These are phyloP conservation scores for Phania funesta DNA, from an alignment of 2,888 invertebrate species.

Conservation along the genomic window DNA sequence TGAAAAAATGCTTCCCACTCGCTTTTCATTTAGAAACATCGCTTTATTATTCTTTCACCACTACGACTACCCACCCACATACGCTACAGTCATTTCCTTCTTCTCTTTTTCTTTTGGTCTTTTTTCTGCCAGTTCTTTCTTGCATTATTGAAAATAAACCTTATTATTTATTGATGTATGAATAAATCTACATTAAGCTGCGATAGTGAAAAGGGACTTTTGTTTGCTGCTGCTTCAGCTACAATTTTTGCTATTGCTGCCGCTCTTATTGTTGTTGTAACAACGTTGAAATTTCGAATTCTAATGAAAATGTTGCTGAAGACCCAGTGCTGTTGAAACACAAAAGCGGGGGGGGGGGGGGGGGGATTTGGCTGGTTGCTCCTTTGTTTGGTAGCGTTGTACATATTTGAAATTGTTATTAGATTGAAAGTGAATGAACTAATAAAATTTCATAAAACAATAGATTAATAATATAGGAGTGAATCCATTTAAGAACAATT, in stretches of 20 bases:
- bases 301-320: conserved; percentile 1
- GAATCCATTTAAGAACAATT: no score
- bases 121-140: conserved; percentile 9
- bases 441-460: background rate
- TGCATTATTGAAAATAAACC: conserved; percentile 51
- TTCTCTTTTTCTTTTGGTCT: background rate
- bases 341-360: background rate
- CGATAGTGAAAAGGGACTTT: conserved; percentile 8
- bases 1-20: conserved; percentile 35
- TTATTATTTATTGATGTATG: conserved; percentile 60
- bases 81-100: background rate
- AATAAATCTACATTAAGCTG: conserved; percentile 4
- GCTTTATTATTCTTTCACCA: conserved; percentile 6
- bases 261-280: conserved; percentile 7
- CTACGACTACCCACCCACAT: background rate
- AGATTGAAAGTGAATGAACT: conserved; percentile 35
- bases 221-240: background rate
- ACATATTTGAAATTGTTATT: background rate
- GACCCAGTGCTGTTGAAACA: conserved; percentile 11
- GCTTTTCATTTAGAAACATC: conserved; percentile 16
- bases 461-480: background rate
- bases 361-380: background rate
- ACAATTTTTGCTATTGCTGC: background rate
- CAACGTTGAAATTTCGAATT: conserved; percentile 13
- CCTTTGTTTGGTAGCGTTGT: conserved; percentile 11